phyloP scores from a whole-genome alignment of 2,113 vertebrate species.

The Pao palembangensis region DNA sequence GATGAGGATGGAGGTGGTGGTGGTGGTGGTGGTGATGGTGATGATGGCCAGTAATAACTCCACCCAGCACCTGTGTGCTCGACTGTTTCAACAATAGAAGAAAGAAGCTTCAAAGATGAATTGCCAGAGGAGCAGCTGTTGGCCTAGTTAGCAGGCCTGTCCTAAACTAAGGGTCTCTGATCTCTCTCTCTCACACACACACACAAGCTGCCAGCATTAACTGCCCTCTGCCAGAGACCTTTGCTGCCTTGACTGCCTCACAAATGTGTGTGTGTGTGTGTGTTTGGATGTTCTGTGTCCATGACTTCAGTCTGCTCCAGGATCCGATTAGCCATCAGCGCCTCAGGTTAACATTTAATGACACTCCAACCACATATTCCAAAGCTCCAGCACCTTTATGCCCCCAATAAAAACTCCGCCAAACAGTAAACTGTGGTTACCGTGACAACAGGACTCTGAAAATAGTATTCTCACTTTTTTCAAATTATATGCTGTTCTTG shows the following conservation, averaged over 20 bases:
- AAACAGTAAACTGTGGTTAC: too few species aligned
- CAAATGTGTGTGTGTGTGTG: slow-evolving; percentile 2
- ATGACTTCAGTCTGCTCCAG: neutral
- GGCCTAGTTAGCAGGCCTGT: slow-evolving; percentile 60
- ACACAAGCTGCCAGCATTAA: slow-evolving; percentile 22
- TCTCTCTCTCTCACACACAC: slow-evolving; percentile 28
- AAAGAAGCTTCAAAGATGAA: slow-evolving; percentile 54
- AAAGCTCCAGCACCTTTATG: slow-evolving; percentile 8
- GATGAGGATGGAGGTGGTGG: too few species aligned
- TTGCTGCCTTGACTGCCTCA: slow-evolving; percentile 3
- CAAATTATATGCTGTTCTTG: too few species aligned
- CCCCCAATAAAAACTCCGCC: slow-evolving; percentile 1
- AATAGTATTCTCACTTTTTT: neutral
- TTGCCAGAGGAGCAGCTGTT: slow-evolving; percentile 59
- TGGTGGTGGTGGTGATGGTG: slow-evolving; percentile 7
- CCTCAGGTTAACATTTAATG: slow-evolving; percentile 28
- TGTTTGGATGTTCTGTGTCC: slow-evolving; percentile 1
- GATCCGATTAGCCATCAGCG: slow-evolving; percentile 32
- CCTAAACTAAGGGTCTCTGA: slow-evolving; percentile 46
- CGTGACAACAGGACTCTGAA: neutral
- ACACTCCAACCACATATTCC: slow-evolving; percentile 21
- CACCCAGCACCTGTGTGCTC: slow-evolving; percentile 39
- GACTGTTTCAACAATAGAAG: slow-evolving; percentile 31
- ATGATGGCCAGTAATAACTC: slow-evolving; percentile 23
- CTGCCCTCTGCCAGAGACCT: slow-evolving; percentile 13